Conservation (phyloP, 2,797 vertebrate genomes). For the Rhincodon typus region DNA sequence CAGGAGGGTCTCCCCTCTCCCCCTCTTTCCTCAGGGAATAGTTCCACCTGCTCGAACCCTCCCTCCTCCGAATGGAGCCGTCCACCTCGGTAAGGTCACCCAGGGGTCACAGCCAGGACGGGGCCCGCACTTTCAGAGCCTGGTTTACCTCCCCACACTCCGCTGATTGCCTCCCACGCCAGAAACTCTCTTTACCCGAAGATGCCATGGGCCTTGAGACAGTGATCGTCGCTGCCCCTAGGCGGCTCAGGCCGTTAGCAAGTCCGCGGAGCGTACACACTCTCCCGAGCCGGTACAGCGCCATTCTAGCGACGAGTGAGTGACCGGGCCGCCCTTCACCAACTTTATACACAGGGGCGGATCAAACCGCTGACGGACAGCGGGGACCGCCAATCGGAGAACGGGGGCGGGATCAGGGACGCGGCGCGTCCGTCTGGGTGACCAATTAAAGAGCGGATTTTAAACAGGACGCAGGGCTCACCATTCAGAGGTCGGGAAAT, state of each 20-base stretch:
- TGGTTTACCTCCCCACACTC: neutral
- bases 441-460: too few relatives aligned
- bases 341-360: neutral
- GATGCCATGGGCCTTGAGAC: neutral
- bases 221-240: neutral
- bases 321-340: neutral
- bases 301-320: neutral
- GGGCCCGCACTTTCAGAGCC: neutral
- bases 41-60: neutral
- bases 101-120: neutral
- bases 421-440: too few relatives aligned
- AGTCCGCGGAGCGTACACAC: neutral
- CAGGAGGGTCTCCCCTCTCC: neutral
- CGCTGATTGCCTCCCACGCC: neutral
- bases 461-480: too few relatives aligned
- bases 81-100: neutral
- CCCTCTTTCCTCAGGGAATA: too few relatives aligned
- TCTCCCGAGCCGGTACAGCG: rapidly evolving
- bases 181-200: neutral
- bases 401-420: too few relatives aligned
- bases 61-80: neutral
- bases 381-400: too few relatives aligned
- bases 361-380: neutral
- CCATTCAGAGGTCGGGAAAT: too few relatives aligned
- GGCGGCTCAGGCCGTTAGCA: neutral